Percentiles rank a stretch among this genome's conserved stretches.
phyloP scores from a whole-genome alignment of 2,888 invertebrate genomes.

The Lumbricus terrestris region DNA sequence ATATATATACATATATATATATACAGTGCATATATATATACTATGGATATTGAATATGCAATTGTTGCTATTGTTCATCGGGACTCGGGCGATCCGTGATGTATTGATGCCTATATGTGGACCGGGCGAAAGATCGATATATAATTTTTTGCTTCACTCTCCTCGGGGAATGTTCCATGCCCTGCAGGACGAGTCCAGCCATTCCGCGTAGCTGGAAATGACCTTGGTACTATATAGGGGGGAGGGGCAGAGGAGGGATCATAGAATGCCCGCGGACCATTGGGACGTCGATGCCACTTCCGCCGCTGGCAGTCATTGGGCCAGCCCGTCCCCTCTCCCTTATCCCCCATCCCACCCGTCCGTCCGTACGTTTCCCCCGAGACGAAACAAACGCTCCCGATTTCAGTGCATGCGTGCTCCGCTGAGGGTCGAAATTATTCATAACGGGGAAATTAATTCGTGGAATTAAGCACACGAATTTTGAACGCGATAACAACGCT shows the following conservation, averaged over 20 bases:
- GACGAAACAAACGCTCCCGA: neutral
- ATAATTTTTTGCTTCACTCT: neutral
- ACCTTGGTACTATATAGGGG: neutral
- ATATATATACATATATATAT: neutral
- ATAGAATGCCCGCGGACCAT: neutral
- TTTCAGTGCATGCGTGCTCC: neutral
- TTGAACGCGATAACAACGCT: neutral
- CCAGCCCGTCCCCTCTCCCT: neutral
- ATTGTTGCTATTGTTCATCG: neutral
- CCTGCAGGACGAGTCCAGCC: neutral
- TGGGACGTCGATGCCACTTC: neutral
- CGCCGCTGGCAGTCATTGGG: neutral
- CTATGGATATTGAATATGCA: neutral
- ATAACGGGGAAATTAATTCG: neutral
- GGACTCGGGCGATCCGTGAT: neutral
- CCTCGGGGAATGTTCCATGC: neutral
- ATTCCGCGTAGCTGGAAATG: neutral
- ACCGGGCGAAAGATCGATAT: neutral
- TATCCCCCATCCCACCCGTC: too few species aligned
- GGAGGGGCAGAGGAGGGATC: neutral
- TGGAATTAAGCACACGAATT: neutral
- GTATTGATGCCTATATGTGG: neutral
- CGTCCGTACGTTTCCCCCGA: neutral
- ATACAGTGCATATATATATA: neutral
- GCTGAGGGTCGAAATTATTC: conserved; percentile 9